phyloP scores from a whole-genome alignment of 2,888 invertebrate genomes.

The Mycalesis mineus region DNA sequence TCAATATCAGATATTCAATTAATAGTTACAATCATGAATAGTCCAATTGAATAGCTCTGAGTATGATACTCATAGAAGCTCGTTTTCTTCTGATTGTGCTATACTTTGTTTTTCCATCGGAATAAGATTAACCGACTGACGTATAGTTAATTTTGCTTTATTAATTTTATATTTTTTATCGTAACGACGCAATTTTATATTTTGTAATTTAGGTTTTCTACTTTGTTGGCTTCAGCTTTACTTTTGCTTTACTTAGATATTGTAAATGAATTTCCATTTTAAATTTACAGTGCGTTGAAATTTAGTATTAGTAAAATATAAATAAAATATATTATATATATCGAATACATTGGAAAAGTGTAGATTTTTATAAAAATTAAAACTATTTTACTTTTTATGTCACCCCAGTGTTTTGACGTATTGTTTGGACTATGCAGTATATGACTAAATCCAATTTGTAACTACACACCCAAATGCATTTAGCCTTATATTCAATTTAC shows the following conservation, averaged over 20 bases:
- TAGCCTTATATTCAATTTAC: too few relatives aligned
- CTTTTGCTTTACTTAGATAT: slow-evolving; percentile 39
- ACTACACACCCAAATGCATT: too few relatives aligned
- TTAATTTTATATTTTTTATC: slow-evolving; percentile 34
- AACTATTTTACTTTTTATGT: too few relatives aligned
- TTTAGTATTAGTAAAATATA: slow-evolving; percentile 24
- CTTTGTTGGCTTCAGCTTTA: slow-evolving; percentile 56
- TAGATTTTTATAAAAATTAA: slow-evolving; percentile 11
- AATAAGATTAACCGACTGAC: slow-evolving; percentile 61
- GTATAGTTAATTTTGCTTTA: slow-evolving; percentile 46
- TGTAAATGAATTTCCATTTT: slow-evolving; percentile 33
- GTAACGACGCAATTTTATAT: slow-evolving; percentile 30
- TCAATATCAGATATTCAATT: neutral
- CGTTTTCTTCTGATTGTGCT: slow-evolving; percentile 18
- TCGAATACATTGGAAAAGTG: slow-evolving; percentile 9
- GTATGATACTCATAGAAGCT: too few relatives aligned
- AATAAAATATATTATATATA: slow-evolving; percentile 8
- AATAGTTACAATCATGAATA: neutral
- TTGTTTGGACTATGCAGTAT: neutral
- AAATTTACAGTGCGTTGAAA: slow-evolving; percentile 42
- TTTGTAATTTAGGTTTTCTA: slow-evolving; percentile 13
- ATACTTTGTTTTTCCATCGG: slow-evolving; percentile 40
- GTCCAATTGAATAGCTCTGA: too few relatives aligned
- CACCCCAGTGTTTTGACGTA: slow-evolving; percentile 44
- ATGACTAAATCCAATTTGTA: too few relatives aligned